Conservation (phyloP, 2,888 invertebrate species). For the Drosophila subquinaria region DNA sequence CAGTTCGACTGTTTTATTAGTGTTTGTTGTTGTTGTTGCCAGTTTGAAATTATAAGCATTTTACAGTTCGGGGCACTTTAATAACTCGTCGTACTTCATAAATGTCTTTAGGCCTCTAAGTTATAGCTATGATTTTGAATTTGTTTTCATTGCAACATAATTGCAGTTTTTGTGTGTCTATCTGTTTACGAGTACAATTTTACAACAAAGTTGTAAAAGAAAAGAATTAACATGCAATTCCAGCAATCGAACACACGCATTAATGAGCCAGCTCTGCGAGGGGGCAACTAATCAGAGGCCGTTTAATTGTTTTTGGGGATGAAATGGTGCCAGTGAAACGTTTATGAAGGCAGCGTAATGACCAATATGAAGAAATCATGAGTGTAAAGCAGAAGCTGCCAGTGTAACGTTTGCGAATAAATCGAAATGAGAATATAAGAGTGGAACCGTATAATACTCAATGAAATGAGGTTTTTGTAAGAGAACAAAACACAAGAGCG, state of each 20-base stretch:
- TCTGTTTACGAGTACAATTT: constrained; percentile 7
- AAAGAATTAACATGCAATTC: constrained; percentile 44
- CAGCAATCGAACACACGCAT: constrained; percentile 21
- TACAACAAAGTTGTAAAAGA: constrained; percentile 11
- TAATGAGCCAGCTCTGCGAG: constrained; percentile 10
- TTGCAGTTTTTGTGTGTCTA: constrained; percentile 2
- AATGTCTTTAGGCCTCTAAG: background rate
- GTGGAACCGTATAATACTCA: too few relatives aligned
- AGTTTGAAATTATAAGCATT: constrained; percentile 17
- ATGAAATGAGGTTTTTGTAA: background rate
- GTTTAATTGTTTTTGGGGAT: constrained; percentile 8
- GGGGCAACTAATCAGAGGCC: background rate
- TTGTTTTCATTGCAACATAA: constrained; percentile 5
- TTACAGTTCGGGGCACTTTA: constrained; percentile 27
- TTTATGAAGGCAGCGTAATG: background rate
- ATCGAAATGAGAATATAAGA: background rate
- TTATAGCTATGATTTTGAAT: constrained; percentile 1
- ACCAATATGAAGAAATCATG: background rate
- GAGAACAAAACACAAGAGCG: background rate
- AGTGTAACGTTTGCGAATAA: constrained; percentile 26
- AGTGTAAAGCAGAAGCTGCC: background rate
- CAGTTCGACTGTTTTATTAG: constrained; percentile 61
- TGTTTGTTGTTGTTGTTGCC: constrained; percentile 17
- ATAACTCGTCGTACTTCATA: constrained; percentile 16
- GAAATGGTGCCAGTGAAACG: constrained; percentile 4